Evolutionary conservation across 2,797 vertebrate species (phyloP).

Genomic region (Diglossa cyanea): DNA sequence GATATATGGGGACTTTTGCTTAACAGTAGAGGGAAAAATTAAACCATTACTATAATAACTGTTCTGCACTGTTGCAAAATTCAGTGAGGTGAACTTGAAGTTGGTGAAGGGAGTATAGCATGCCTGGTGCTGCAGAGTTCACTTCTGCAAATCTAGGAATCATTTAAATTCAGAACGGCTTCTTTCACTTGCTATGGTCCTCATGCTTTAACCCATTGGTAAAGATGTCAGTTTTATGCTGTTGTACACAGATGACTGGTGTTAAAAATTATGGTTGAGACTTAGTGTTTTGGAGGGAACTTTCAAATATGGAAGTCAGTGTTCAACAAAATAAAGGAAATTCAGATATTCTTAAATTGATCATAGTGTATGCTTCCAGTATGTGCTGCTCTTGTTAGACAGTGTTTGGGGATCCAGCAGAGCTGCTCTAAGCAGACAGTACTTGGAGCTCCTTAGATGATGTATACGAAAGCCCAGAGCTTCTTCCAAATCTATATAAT

Average conservation of each 20-base stretch:
- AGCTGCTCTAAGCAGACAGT: not conserved
- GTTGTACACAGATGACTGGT: not conserved
- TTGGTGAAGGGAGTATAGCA: not conserved
- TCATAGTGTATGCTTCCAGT: not conserved
- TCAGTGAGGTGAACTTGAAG: not conserved
- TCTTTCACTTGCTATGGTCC: not conserved
- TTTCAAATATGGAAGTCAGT: not conserved
- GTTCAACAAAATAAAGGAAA: not conserved
- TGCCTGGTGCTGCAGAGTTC: not conserved
- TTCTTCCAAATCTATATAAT: not conserved
- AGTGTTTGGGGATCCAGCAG: not conserved
- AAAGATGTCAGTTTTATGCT: not conserved
- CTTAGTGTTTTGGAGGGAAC: not conserved
- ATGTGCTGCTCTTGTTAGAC: not conserved
- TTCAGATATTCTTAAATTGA: not conserved
- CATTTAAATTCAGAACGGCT: not conserved
- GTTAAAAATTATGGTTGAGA: not conserved
- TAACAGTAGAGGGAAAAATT: not conserved
- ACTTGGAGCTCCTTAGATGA: not conserved
- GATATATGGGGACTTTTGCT: not conserved
- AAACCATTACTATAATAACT: not conserved
- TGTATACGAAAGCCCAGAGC: not conserved
- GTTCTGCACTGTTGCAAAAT: not conserved
- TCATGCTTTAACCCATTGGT: not conserved
- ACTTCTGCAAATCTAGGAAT: not conserved